Base-by-base conservation (phyloP, 2,113 vertebrate species). In the Anseranas semipalmata region DNA sequence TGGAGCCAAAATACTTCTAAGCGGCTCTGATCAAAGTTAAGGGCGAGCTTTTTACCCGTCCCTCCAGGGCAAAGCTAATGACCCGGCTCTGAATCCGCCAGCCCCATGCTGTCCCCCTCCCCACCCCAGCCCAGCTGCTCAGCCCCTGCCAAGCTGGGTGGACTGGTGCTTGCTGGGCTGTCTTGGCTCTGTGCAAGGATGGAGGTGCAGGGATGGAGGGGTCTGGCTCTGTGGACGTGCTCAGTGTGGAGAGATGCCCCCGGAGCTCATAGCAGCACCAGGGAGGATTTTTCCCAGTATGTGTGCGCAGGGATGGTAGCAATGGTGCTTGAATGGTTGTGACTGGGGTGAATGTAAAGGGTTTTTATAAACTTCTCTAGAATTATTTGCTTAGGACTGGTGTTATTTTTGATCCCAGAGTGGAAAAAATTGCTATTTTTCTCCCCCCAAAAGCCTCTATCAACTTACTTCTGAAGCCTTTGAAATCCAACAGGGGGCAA, bases 141-240 rank as follows among this genome's bases (percentile, higher is more conserved):
- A 4, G 6, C 5, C 24, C 18, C 28, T 0, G 0, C 11, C 4
- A 0, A 37, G 6, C 24, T 70, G 46, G 24, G 3, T 0, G 0
- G 21, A 18, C 33, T 43, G 56, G 56, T 80, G 56, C 50, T n/a
- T 46, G n/a, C 33, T 59, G 74, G 11, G 30, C 45, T 89, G n/a
- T 43, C 19, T 52, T 24, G 32, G 39, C 6, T 62, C 28, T 48
- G 0, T n/a, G 32, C 22, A 73, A 83, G 33, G 55, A 28, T 10
- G 17, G 45, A 71, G 25, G 52, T 46, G 48, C 79, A 63, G 67
- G 41, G 18, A 32, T 21, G 15, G 27, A 43, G 7, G 6, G 52
- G 5, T 24, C 14, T 15, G 12, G 21, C 18, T 58, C n/a, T 53
- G 20, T 0, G 2, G 46, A 15, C 17, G 6, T 59, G 43, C 10